Base-by-base conservation (phyloP, 2,113 vertebrate genomes). In the Rhinogobius similis region DNA sequence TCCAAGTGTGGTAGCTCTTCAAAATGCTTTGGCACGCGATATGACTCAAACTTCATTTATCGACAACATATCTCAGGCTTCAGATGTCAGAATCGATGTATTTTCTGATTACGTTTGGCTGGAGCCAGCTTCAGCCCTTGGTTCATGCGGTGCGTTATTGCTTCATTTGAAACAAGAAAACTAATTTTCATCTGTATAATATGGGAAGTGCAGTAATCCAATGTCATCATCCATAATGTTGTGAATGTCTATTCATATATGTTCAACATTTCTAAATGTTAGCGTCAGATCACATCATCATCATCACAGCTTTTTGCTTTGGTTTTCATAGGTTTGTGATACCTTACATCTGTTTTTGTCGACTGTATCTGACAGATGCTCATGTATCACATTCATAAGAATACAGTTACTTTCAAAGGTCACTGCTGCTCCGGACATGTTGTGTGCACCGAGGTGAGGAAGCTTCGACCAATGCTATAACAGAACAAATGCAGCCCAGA, bases 401-500 rank as follows among this genome's bases (percentile, higher is more conserved):
- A n/a, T n/a, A n/a, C n/a, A 3, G 20, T 23, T 63, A 1, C 58
- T 10, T 38, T 64, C 20, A 74, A 73, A 72, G 64, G 53, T 70
- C 63, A 71, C 12, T 36, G 41, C 67, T 59, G 36, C 26, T 50
- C 26, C 55, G 75, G 53, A 65, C 27, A 50, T 68, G 71, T 70
- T 53, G 36, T 1, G 48, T 27, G 23, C 32, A 38, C 61, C 18
- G 52, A 23, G 61, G 71, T n/a, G 46, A 73, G 38, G 46, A 52
- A 46, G 8, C 64, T 76, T 56, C 20, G 43, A 62, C 5, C 44
- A 52, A 62, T 21, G 27, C 72, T 69, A 39, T 46, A 4, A 26
- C 13, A 39, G 36, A 41, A 10, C 41, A 48, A 70, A 52, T 50
- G 72, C 23, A 70, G 29, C 65, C 10, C 39, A 50, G 59, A 24